Evolutionary conservation across 1,140 invertebrate species (phyloP), one percentile per base, ranked within the genome.

Genomic region (Lycorma delicatula): DNA sequence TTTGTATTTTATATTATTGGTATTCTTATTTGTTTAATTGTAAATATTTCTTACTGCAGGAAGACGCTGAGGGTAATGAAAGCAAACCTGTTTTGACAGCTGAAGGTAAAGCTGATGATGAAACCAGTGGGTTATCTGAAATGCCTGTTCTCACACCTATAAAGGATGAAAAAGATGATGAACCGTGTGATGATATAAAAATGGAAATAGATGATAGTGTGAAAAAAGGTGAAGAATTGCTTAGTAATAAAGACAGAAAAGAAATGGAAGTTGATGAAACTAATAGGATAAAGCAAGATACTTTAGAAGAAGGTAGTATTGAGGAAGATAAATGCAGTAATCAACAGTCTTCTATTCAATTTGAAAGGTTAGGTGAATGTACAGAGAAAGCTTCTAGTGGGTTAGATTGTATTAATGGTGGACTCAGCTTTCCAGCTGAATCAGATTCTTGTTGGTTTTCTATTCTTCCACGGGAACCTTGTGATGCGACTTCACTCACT

Each of bases 381-480:
- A n/a, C n/a, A n/a, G n/a, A n/a, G n/a, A n/a, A n/a, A n/a, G n/a
- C n/a, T n/a, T n/a, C n/a, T n/a, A n/a, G n/a, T n/a, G n/a, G n/a
- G n/a, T n/a, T n/a, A n/a, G n/a, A n/a, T n/a, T n/a, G n/a, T n/a
- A n/a, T n/a, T n/a, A n/a, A n/a, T n/a, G n/a, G n/a, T n/a, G n/a
- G n/a, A n/a, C n/a, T n/a, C 2, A 26, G 26, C 41, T 20, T 22
- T 44, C 23, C 16, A 6, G 66, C 66, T 65, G 70, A 70, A 6
- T 56, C 70, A 0, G 68, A 72, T 4, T 51, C 56, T 13, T 36
- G 41, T 3, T 83, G 81, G 80, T 85, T 85, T 63, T 82, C 77
- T 64, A 75, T 85, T 52, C 67, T 84, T 46, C 77, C 80, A 16
- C 73, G 77, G 62, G 77, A 81, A 56, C 75, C 80, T 7, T 85